phyloP scores from a whole-genome alignment of 2,888 invertebrate species.

The Lamellibrachia satsuma region DNA sequence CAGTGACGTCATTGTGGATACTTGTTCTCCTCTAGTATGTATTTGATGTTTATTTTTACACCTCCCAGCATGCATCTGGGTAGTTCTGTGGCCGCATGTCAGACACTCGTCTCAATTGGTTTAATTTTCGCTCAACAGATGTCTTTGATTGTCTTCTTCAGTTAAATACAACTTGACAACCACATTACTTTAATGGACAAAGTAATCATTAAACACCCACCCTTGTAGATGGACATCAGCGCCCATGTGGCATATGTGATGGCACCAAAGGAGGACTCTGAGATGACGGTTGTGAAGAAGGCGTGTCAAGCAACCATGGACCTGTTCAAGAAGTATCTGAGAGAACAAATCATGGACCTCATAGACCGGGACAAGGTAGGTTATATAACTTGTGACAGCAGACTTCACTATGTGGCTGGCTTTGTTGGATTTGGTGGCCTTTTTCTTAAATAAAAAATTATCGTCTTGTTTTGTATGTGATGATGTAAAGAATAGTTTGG shows the following conservation, averaged over 20 bases:
- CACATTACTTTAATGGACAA: not conserved
- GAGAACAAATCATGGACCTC: conserved; percentile 97
- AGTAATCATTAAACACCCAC: not conserved
- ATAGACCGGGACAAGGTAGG: conserved; percentile 88
- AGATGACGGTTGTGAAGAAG: conserved; percentile 88
- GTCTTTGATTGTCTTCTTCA: not conserved
- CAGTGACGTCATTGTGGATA: no score
- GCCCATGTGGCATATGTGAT: conserved; percentile 85
- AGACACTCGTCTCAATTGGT: not conserved
- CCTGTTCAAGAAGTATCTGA: conserved; percentile 94
- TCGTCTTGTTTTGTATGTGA: no score
- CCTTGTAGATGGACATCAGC: conserved; percentile 76
- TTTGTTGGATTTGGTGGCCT: no score
- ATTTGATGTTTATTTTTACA: not conserved
- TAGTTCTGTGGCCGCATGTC: not conserved
- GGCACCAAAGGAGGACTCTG: conserved; percentile 93
- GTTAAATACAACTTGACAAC: not conserved
- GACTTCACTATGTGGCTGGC: no score
- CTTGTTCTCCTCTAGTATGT: conserved; percentile 28
- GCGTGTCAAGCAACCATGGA: conserved; percentile 92
- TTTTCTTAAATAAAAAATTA: no score
- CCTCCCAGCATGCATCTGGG: not conserved
- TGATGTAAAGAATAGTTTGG: no score
- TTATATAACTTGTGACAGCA: not conserved
- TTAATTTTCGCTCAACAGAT: not conserved